Evolutionary conservation across 1,140 invertebrate species (phyloP), one percentile per base, ranked within the genome.

Genomic region (Anoplolepis gracilipes): DNA sequence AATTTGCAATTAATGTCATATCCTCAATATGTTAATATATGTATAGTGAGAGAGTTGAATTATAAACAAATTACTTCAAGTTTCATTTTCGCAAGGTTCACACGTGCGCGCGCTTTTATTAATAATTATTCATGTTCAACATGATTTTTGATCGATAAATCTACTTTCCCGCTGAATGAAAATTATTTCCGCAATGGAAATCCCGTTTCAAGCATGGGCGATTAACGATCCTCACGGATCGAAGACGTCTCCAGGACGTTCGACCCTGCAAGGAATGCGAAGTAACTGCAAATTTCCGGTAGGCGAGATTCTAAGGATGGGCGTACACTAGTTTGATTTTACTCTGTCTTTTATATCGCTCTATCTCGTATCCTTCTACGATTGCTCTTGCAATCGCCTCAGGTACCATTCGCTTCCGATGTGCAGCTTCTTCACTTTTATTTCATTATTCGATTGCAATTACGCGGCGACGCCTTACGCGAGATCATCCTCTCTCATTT

Each of bases 221-320:
- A 93, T 93, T 93, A 92, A 91, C 88, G 86, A 89, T 79, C 89
- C 87, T 72, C 72, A 72, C 85, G 88, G 87, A 91, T 39, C 42
- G 25, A 39, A 77, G 70, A 61, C 57, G 55, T 90, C 87, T 90
- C 76, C 78, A 67, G 77, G 53, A 39, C 82, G 85, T 85, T 91
- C 90, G 92, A 92, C 89, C 91, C 92, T 92, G 91, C 70, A 90
- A 92, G 92, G 92, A 93, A 93, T 92, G 90, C 88, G 92, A 82
- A 90, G 88, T 93, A 94, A 94, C 93, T 94, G 93, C 92, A 92
- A 93, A 94, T 93, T 93, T 94, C 93, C 93, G 93, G 90, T 91
- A 88, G 78, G 75, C 87, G 77, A 87, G 65, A 89, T 91, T 91
- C 91, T 88, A 90, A 90, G 86, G 85, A 91, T 90, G 87, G 88